A percentile compares a stretch with the other conserved stretches of the same genome.
Conservation (phyloP, 1,140 invertebrate genomes). For the Dendrolimus punctatus region DNA sequence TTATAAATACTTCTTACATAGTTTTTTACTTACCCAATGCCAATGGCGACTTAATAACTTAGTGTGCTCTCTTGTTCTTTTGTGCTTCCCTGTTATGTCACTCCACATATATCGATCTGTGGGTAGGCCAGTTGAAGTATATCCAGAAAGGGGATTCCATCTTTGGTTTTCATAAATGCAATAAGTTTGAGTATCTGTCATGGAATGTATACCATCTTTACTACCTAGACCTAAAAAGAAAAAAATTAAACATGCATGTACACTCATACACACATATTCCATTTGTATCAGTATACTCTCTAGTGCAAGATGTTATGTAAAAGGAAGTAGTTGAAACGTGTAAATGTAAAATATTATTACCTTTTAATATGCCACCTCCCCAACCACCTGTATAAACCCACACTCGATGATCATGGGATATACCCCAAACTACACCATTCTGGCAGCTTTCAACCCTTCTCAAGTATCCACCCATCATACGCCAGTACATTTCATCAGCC, state of each 20-base stretch:
- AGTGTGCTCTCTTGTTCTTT: conserved; percentile 87
- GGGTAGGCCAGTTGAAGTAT: conserved; percentile 86
- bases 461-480: conserved; percentile 89
- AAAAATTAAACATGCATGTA: conserved; percentile 4
- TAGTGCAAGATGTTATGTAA: not conserved
- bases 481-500: conserved; percentile 84
- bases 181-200: conserved; percentile 88
- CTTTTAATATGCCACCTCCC: conserved; percentile 85
- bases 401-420: conserved; percentile 86
- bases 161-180: conserved; percentile 95
- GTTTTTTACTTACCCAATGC: conserved; percentile 81
- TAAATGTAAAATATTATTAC: conserved; percentile 41
- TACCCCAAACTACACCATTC: conserved; percentile 88
- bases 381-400: conserved; percentile 91
- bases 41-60: conserved; percentile 89
- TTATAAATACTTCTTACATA: not conserved
- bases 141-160: conserved; percentile 93
- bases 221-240: conserved; percentile 74
- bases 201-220: conserved; percentile 81
- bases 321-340: not conserved
- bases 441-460: conserved; percentile 82
- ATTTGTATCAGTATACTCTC: not conserved
- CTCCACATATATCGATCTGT: conserved; percentile 94
- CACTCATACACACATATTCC: not conserved
- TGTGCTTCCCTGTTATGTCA: conserved; percentile 85